phyloP scores from a whole-genome alignment of 2,888 invertebrate species.

The Iphiclides podalirius region DNA sequence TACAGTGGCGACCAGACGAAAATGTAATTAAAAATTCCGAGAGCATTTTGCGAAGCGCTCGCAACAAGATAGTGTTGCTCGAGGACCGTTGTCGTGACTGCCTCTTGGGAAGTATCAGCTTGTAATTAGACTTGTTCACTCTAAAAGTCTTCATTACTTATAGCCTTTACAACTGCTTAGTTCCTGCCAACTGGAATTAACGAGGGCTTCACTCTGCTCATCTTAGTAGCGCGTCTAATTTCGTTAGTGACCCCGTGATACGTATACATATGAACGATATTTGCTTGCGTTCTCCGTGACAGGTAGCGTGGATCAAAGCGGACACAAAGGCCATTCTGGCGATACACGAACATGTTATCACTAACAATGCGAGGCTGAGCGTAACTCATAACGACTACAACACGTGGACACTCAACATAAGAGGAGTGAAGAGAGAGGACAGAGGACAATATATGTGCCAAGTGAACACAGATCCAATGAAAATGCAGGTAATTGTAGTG shows the following conservation, averaged over 20 bases:
- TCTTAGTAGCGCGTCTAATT: constrained; percentile 40
- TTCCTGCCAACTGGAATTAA: constrained; percentile 38
- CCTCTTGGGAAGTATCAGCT: constrained; percentile 73
- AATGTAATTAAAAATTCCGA: constrained; percentile 80
- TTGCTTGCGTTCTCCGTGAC: constrained; percentile 37
- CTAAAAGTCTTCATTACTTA: constrained; percentile 59
- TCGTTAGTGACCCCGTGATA: constrained; percentile 13
- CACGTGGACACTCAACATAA: constrained; percentile 95
- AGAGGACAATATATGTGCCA: constrained; percentile 96
- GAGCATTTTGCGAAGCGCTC: constrained; percentile 74
- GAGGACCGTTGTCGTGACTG: constrained; percentile 71
- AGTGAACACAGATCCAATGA: constrained; percentile 96
- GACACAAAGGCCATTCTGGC: constrained; percentile 96
- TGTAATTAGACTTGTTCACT: constrained; percentile 73
- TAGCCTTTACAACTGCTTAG: constrained; percentile 46
- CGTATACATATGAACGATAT: constrained; percentile 26
- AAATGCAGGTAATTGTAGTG: constrained; percentile 91
- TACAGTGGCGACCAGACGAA: constrained; percentile 75
- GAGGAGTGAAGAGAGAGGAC: constrained; percentile 91
- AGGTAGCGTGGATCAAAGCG: constrained; percentile 98
- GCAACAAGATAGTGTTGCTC: constrained; percentile 77
- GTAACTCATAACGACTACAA: constrained; percentile 96
- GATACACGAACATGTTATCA: constrained; percentile 96
- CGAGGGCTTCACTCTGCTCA: constrained; percentile 28
- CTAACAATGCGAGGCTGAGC: constrained; percentile 92